These are phyloP conservation scores for Falco cherrug DNA, from an alignment of 2,797 vertebrate species.

Conservation along the genomic window DNA sequence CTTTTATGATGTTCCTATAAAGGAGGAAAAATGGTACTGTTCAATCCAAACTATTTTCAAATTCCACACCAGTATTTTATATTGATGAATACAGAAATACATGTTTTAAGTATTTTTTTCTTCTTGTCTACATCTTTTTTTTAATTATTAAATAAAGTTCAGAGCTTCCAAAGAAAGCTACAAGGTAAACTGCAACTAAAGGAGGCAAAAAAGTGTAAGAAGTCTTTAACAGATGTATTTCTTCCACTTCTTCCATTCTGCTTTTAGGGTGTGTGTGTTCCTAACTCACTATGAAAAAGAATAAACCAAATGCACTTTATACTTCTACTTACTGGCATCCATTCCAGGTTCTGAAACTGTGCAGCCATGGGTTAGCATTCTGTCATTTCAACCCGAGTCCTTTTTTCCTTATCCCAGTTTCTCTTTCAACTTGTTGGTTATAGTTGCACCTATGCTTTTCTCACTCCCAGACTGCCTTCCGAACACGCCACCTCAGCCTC, in stretches of 20 bases:
- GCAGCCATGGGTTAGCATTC: background rate
- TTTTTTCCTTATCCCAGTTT: background rate
- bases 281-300: background rate
- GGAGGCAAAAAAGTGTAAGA: background rate
- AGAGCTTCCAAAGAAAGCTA: background rate
- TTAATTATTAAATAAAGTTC: background rate
- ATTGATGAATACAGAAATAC: background rate
- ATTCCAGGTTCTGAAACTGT: background rate
- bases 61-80: background rate
- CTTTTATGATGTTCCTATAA: slow-evolving; percentile 94
- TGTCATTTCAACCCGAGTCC: background rate
- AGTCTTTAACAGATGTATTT: background rate
- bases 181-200: background rate
- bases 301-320: background rate
- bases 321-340: background rate
- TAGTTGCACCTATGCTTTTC: background rate
- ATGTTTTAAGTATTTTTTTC: background rate
- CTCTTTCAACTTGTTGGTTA: background rate
- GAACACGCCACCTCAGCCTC: background rate
- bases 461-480: background rate
- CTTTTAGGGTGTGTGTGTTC: background rate
- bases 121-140: background rate
- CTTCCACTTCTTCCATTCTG: background rate
- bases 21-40: background rate
- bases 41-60: background rate